These are phyloP conservation scores for Alethe diademata DNA, from an alignment of 2,113 vertebrate species.

Conservation along the genomic window DNA sequence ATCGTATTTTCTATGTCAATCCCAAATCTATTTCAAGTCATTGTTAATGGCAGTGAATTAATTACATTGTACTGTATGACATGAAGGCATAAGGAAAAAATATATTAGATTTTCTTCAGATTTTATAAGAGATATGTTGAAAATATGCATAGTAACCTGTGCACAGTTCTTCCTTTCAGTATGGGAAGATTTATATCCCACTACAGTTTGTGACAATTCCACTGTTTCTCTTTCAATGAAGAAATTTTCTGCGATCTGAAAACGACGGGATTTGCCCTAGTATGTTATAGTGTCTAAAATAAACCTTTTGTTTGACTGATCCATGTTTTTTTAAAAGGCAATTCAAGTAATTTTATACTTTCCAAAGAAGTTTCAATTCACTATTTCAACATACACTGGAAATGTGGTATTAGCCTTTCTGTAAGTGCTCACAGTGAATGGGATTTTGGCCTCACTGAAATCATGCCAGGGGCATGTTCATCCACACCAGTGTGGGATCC, in stretches of 20 bases:
- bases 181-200: neutral
- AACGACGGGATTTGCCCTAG: neutral
- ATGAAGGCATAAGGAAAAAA: slow-evolving; percentile 12
- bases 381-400: neutral
- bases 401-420: neutral
- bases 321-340: neutral
- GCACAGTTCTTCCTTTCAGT: neutral
- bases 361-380: neutral
- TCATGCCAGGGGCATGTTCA: accelerated
- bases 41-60: slow-evolving; percentile 47
- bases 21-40: slow-evolving; percentile 10
- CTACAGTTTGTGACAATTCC: neutral
- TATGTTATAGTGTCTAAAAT: neutral
- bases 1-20: neutral
- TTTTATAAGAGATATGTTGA: neutral
- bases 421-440: neutral
- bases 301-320: neutral
- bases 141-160: neutral
- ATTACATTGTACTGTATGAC: slow-evolving; percentile 17
- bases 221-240: neutral
- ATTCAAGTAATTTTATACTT: neutral
- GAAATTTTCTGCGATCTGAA: neutral
- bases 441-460: neutral
- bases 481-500: neutral
- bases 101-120: neutral